Evolutionary conservation across 2,888 invertebrate genomes (phyloP).

Genomic region (Aproaerema taeniolella): DNA sequence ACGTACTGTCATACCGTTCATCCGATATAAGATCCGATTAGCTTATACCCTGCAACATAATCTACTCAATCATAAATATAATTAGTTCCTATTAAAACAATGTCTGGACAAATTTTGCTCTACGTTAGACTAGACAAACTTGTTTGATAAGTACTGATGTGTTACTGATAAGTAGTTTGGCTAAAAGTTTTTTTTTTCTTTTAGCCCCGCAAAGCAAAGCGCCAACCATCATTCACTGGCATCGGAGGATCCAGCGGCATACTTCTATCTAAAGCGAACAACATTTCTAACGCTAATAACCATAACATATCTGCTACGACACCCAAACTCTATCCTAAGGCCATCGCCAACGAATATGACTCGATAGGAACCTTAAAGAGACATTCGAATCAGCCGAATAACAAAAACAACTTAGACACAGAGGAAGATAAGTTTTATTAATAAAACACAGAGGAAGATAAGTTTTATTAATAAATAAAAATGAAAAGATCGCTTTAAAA

Average conservation of each 20-base stretch:
- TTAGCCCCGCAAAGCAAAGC: slow-evolving; percentile 76
- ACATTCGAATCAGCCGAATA: slow-evolving; percentile 85
- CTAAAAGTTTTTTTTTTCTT: slow-evolving; percentile 17
- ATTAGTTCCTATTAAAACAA: too few relatives aligned
- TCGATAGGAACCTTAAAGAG: slow-evolving; percentile 84
- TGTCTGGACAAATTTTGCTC: too few relatives aligned
- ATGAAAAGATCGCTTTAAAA: too few relatives aligned
- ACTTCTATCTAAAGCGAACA: slow-evolving; percentile 75
- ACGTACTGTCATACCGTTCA: too few relatives aligned
- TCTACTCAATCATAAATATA: too few relatives aligned
- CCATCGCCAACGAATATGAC: slow-evolving; percentile 86
- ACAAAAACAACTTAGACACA: slow-evolving; percentile 77
- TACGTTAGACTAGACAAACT: too few relatives aligned
- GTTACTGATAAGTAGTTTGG: too few relatives aligned
- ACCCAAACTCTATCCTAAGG: slow-evolving; percentile 83
- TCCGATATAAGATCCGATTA: too few relatives aligned
- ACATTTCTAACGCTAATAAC: slow-evolving; percentile 79
- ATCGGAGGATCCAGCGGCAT: slow-evolving; percentile 70
- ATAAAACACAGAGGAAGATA: background rate
- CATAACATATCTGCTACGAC: slow-evolving; percentile 76
- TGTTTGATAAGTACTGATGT: too few relatives aligned
- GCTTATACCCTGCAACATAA: too few relatives aligned
- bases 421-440: slow-evolving; percentile 82
- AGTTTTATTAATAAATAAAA: background rate
- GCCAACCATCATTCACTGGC: slow-evolving; percentile 84